Base-by-base conservation (phyloP, 2,113 vertebrate genomes). In the Grantiella picta region DNA sequence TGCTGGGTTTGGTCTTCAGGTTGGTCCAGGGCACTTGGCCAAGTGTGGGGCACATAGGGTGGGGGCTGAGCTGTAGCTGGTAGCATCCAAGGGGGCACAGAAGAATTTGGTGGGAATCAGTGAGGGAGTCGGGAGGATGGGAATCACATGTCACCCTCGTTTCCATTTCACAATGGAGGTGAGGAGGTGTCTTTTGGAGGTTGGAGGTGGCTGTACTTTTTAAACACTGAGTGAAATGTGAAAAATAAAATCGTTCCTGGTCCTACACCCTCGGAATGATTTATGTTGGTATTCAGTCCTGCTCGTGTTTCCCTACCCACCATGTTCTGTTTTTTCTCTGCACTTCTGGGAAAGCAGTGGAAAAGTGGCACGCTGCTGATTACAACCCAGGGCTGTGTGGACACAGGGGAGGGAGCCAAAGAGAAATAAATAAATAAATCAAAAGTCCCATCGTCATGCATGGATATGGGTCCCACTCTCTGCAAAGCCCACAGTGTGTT, bases 171-270 rank as follows among this genome's bases (percentile, higher is more conserved):
- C 72, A 86, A 56, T 88, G 56, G 79, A 80, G 90, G 82, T 1
- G 16, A 90, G 77, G 79, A 86, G 94, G 80, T 95, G 80, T 77
- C 80, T 73, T 88, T 40, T 81, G 88, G 72, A 90, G 89, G 80
- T 83, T 4, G 86, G 86, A 95, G 90, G 94, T 94, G 92, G 86
- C 36, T 93, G 57, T 44, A 73, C 73, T 85, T 89, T 94, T 90
- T 83, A 88, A 91, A 73, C 73, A 52, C 69, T 35, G 82, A 88
- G 52, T 72, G 71, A 88, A 95, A 95, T 45, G 78, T 86, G 82
- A 89, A 93, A 94, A 94, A 45, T 66, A 70, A 90, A 64, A 77
- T 80, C 80, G 59, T 79, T 95, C 71, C 60, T 10, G 2, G 81
- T 82, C 70, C 90, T 90, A 90, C 92, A 82, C 87, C 63, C 86